A percentile compares a stretch with the other conserved stretches of the same genome.
Conservation (phyloP, 2,888 invertebrate species). For the Melanargia galathea region DNA sequence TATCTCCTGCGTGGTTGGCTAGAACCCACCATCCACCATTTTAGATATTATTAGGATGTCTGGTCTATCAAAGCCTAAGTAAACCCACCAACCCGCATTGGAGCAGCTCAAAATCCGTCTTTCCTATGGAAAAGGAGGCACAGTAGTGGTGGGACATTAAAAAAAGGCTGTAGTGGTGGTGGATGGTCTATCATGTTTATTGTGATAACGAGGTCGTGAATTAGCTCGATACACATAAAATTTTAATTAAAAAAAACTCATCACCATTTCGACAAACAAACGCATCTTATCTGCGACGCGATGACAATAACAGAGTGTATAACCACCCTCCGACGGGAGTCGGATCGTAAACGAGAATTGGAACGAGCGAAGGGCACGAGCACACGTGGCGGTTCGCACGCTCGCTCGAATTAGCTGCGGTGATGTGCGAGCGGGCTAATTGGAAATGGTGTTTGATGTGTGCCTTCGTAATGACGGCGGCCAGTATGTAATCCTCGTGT, state of each 20-base stretch:
- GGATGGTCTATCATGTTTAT: not conserved
- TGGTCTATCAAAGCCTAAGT: no score
- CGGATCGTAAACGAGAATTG: conserved; percentile 68
- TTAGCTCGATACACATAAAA: not conserved
- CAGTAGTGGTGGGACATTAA: no score
- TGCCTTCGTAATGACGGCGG: conserved; percentile 27
- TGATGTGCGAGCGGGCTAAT: conserved; percentile 55
- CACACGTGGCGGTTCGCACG: conserved; percentile 61
- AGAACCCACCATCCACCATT: no score
- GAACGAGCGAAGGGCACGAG: conserved; percentile 51
- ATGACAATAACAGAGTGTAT: conserved; percentile 38
- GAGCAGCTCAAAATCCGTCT: no score
- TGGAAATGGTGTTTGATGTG: conserved; percentile 59
- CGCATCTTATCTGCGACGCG: conserved; percentile 34
- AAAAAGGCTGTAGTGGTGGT: no score
- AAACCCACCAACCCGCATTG: no score
- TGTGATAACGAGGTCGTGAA: not conserved
- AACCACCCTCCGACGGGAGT: conserved; percentile 40
- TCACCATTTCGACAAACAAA: conserved; percentile 37
- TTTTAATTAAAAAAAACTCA: conserved; percentile 33
- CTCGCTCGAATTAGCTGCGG: conserved; percentile 53
- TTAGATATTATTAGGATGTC: no score
- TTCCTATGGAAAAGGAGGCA: no score
- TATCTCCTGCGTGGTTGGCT: no score
- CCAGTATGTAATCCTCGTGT: conserved; percentile 21